A percentile compares a stretch with the other conserved stretches of the same genome.
phyloP scores from a whole-genome alignment of 2,888 invertebrate species.

The Aelia acuminata region DNA sequence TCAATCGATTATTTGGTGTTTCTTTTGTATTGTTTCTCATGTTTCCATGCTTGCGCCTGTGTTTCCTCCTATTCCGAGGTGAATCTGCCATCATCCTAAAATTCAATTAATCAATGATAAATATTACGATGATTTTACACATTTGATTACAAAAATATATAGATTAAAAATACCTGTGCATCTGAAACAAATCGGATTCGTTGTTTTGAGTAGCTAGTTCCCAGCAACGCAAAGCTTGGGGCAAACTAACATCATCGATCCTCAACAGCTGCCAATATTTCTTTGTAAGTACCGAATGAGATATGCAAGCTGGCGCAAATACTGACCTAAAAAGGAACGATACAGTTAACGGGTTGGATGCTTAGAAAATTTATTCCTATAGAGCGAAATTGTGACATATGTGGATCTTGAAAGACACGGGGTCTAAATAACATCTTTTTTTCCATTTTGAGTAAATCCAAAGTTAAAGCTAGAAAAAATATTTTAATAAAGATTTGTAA shows the following conservation, averaged over 20 bases:
- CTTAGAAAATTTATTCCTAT: too few species aligned
- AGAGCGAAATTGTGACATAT: too few species aligned
- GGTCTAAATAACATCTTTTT: too few species aligned
- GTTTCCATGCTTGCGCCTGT: conserved; percentile 59
- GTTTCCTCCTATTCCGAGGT: conserved; percentile 66
- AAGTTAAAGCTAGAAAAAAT: too few species aligned
- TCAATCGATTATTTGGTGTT: conserved; percentile 56
- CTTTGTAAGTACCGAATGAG: conserved; percentile 90
- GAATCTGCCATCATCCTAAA: conserved; percentile 67
- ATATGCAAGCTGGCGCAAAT: conserved; percentile 94
- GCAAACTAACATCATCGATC: conserved; percentile 86
- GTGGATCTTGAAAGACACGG: too few species aligned
- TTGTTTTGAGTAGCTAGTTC: conserved; percentile 71
- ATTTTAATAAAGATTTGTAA: too few species aligned
- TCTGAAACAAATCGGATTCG: conserved; percentile 29
- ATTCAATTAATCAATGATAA: neutral
- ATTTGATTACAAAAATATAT: neutral
- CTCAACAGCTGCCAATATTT: conserved; percentile 89
- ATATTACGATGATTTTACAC: neutral
- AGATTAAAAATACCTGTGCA: conserved; percentile 30
- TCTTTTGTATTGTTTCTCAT: conserved; percentile 55
- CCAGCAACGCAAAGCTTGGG: conserved; percentile 91
- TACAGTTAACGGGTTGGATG: too few species aligned
- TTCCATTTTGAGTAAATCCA: too few species aligned
- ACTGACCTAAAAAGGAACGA: conserved; percentile 75